Evolutionary conservation across 2,888 invertebrate genomes (phyloP).

Genomic region (Diachrysia chrysitis): DNA sequence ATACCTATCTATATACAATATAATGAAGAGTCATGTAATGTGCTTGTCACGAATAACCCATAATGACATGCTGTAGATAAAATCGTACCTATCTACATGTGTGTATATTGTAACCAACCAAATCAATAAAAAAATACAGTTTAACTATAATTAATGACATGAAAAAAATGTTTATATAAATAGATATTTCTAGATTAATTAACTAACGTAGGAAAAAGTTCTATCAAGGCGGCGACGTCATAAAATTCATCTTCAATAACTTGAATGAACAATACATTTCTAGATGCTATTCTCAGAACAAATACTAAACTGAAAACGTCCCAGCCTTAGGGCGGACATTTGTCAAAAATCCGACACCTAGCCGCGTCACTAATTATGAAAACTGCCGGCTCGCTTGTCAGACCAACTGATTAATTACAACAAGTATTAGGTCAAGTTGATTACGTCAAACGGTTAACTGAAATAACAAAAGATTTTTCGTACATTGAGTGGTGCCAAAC

Average conservation of each 20-base stretch:
- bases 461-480: constrained; percentile 24
- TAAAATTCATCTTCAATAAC: constrained; percentile 2
- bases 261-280: constrained; percentile 1
- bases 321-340: constrained; percentile 47
- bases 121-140: too few relatives aligned
- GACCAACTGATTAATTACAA: constrained; percentile 57
- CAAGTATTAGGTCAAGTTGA: constrained; percentile 49
- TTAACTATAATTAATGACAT: too few relatives aligned
- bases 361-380: constrained; percentile 60
- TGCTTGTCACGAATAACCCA: too few relatives aligned
- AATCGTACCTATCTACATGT: too few relatives aligned
- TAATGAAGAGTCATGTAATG: too few relatives aligned
- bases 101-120: too few relatives aligned
- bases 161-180: too few relatives aligned
- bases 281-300: not conserved
- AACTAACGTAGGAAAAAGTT: too few relatives aligned
- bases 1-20: not conserved
- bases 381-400: constrained; percentile 53
- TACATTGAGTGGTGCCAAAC: constrained; percentile 15
- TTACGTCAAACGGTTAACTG: constrained; percentile 24
- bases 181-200: too few relatives aligned
- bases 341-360: constrained; percentile 56
- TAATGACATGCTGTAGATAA: too few relatives aligned
- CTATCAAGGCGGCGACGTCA: too few relatives aligned
- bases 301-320: constrained; percentile 21